Conservation (phyloP, 2,113 vertebrate genomes). For the Atractosteus spatula region DNA sequence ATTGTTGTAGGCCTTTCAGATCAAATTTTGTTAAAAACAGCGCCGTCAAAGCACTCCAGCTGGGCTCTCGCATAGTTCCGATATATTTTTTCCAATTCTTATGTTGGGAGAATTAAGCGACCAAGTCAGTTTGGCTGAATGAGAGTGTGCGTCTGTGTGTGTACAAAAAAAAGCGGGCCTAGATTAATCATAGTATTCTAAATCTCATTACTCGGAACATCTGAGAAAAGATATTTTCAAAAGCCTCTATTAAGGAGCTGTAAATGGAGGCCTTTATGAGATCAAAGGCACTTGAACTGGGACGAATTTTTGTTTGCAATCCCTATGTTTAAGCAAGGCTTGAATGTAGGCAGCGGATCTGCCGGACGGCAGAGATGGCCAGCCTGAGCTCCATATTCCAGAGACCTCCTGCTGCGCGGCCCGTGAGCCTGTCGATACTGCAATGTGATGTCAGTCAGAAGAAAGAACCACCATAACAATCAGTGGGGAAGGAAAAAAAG, state of each 20-base stretch:
- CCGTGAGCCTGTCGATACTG: slow-evolving; percentile 74
- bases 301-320: slow-evolving; percentile 48
- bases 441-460: slow-evolving; percentile 66
- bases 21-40: slow-evolving; percentile 64
- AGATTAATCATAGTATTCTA: slow-evolving; percentile 67
- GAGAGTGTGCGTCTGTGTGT: slow-evolving; percentile 27
- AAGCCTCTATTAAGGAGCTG: slow-evolving; percentile 62
- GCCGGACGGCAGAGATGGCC: slow-evolving; percentile 65
- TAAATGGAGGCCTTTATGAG: slow-evolving; percentile 73
- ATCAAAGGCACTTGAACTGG: slow-evolving; percentile 73
- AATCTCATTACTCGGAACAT: slow-evolving; percentile 81
- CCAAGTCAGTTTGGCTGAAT: slow-evolving; percentile 51
- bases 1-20: slow-evolving; percentile 62
- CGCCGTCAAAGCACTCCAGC: slow-evolving; percentile 73
- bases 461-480: slow-evolving; percentile 61
- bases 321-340: slow-evolving; percentile 50
- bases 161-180: slow-evolving; percentile 49
- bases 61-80: slow-evolving; percentile 52
- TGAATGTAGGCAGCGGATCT: slow-evolving; percentile 50
- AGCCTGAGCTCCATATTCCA: slow-evolving; percentile 70
- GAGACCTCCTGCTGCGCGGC: slow-evolving; percentile 67
- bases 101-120: slow-evolving; percentile 40
- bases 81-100: slow-evolving; percentile 41
- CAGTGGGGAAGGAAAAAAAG: slow-evolving; percentile 48
- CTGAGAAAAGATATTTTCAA: slow-evolving; percentile 69